Conservation (phyloP, 2,113 vertebrate species). For the Notiomystis cincta region DNA sequence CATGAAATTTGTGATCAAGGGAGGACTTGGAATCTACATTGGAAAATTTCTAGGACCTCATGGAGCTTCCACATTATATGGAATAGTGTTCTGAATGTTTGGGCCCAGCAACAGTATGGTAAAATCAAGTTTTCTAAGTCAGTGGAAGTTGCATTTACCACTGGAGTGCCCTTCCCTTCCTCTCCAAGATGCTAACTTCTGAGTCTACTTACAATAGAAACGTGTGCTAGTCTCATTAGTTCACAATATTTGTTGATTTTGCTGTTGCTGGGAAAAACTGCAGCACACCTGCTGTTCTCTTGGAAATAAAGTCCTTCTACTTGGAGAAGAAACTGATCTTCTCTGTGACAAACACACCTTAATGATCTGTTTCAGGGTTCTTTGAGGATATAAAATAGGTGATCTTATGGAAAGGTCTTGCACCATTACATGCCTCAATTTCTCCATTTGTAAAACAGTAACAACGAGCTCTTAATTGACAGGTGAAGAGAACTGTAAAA, state of each 20-base stretch:
- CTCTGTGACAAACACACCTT: not conserved
- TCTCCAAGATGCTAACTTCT: not conserved
- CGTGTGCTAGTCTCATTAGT: not conserved
- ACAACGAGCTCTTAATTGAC: not conserved
- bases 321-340: not conserved
- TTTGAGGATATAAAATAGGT: not conserved
- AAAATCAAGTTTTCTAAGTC: not conserved
- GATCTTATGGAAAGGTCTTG: not conserved
- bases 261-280: not conserved
- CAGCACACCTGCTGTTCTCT: not conserved
- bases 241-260: not conserved
- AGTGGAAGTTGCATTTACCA: not conserved
- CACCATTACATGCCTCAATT: not conserved
- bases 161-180: not conserved
- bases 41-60: not conserved
- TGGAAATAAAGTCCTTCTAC: not conserved
- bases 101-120: not conserved
- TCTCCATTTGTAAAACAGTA: not conserved
- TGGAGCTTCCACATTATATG: not conserved
- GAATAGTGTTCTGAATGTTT: not conserved
- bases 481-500: not conserved
- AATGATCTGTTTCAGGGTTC: not conserved
- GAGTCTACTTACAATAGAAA: not conserved
- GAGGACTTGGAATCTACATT: not conserved
- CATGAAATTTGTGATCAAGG: not conserved